Percentiles rank a stretch among this genome's conserved stretches.
Evolutionary conservation across 2,113 vertebrate species (phyloP).

Genomic region (Microcebus murinus): DNA sequence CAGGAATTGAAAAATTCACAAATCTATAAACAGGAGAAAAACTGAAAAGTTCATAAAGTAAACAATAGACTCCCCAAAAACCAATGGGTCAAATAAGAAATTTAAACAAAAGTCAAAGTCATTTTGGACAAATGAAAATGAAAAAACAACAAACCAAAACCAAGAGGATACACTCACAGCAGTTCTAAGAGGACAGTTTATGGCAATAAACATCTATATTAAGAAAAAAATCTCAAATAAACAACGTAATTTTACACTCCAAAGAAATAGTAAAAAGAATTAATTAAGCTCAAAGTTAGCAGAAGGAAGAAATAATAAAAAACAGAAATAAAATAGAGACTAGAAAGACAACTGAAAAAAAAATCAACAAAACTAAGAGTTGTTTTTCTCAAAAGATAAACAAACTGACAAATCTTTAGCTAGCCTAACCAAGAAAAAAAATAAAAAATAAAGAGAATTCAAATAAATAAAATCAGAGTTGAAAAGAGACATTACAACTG

Average conservation of each 20-base stretch:
- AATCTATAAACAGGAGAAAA: neutral
- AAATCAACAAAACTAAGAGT: neutral
- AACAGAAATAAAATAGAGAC: neutral
- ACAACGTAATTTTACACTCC: neutral
- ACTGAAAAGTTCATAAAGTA: neutral
- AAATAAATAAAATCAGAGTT: neutral
- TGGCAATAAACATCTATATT: neutral
- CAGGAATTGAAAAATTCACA: neutral
- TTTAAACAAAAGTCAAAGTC: neutral
- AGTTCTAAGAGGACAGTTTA: neutral
- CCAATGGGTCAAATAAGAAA: neutral
- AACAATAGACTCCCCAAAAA: neutral
- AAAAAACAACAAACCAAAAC: neutral
- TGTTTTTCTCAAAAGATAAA: neutral
- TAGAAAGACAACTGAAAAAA: neutral
- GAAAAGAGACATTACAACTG: neutral
- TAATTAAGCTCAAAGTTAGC: neutral
- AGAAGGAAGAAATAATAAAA: neutral
- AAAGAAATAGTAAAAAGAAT: neutral
- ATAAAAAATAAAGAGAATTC: neutral
- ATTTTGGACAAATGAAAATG: neutral
- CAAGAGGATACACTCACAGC: neutral
- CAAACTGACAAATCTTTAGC: neutral
- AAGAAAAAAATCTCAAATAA: neutral
- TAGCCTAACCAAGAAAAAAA: neutral